Conservation (phyloP, 2,888 invertebrate species). For the Drosophila gaucha region DNA sequence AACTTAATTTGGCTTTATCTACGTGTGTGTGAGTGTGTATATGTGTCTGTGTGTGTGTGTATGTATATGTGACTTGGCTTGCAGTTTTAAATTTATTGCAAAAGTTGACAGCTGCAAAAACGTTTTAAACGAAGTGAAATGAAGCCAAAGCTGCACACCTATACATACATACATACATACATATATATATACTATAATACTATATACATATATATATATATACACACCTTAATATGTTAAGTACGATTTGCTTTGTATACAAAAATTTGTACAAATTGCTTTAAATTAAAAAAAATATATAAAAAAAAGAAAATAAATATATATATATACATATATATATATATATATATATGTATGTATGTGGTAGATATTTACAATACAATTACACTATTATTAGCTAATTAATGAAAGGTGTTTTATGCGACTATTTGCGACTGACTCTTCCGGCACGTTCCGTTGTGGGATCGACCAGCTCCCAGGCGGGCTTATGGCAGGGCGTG, state of each 20-base stretch:
- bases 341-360: background rate
- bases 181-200: background rate
- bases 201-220: background rate
- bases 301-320: background rate
- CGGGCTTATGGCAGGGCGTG: constrained; percentile 88
- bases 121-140: constrained; percentile 10
- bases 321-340: background rate
- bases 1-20: background rate
- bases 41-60: background rate
- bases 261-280: background rate
- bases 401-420: background rate
- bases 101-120: constrained; percentile 3
- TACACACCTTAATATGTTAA: background rate
- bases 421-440: constrained; percentile 40
- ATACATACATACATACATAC: no score
- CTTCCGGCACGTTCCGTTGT: constrained; percentile 82
- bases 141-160: background rate
- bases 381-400: constrained; percentile 20
- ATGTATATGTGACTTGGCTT: background rate
- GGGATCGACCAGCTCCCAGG: constrained; percentile 86
- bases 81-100: background rate
- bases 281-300: background rate
- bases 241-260: background rate
- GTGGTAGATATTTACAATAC: constrained; percentile 19
- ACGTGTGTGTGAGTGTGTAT: background rate